Evolutionary conservation across 2,113 vertebrate genomes (phyloP).

Genomic region (Myotis yumanensis): DNA sequence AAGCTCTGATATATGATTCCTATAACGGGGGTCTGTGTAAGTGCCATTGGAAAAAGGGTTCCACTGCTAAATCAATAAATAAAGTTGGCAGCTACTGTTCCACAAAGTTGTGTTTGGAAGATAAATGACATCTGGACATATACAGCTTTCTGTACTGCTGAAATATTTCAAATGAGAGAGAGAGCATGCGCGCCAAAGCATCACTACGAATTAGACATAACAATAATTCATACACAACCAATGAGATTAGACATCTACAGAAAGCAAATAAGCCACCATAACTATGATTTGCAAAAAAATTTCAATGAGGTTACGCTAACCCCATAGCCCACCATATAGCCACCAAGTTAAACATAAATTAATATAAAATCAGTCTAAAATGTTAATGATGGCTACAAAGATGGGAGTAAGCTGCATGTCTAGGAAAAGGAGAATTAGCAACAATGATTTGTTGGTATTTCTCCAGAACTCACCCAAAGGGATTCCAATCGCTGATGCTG

Average conservation of each 20-base stretch:
- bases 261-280: neutral
- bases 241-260: neutral
- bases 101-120: neutral
- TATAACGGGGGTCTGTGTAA: neutral
- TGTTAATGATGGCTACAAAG: neutral
- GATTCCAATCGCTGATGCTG: neutral
- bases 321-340: neutral
- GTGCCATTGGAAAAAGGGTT: neutral
- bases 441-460: neutral
- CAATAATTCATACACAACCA: conserved; percentile 4
- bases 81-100: neutral
- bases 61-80: neutral
- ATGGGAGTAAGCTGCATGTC: neutral
- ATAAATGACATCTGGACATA: neutral
- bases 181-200: neutral
- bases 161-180: neutral
- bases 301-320: neutral
- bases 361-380: conserved; percentile 34
- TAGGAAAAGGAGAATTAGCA: neutral
- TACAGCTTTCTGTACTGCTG: neutral
- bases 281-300: neutral
- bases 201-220: conserved; percentile 4
- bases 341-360: conserved; percentile 9
- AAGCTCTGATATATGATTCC: neutral
- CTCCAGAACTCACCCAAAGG: neutral